phyloP scores from a whole-genome alignment of 2,888 invertebrate species.

The Protonemura montana region DNA sequence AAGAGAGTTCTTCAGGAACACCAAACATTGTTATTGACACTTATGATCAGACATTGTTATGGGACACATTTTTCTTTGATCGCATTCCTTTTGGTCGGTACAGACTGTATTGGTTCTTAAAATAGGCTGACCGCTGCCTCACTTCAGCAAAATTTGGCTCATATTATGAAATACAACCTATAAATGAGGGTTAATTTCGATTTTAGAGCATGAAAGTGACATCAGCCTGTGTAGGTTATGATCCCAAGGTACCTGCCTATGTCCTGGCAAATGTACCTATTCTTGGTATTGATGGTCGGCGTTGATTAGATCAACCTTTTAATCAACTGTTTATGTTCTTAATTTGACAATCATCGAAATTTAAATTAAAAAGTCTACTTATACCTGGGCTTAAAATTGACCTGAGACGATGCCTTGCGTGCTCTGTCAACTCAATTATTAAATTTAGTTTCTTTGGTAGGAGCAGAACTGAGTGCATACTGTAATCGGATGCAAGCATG shows the following conservation, averaged over 20 bases:
- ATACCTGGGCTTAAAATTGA: neutral
- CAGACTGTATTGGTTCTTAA: neutral
- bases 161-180: neutral
- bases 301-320: neutral
- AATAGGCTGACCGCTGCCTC: neutral
- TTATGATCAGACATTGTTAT: constrained; percentile 1
- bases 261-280: neutral
- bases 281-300: neutral
- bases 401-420: no score
- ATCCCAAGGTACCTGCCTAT: neutral
- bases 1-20: neutral
- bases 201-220: constrained; percentile 15
- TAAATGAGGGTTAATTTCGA: neutral
- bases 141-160: neutral
- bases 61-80: neutral
- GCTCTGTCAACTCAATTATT: no score
- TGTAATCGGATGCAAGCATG: neutral
- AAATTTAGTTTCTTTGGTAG: neutral
- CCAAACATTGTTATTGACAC: constrained; percentile 7
- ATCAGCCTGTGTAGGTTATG: constrained; percentile 27
- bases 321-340: neutral
- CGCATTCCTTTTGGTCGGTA: neutral
- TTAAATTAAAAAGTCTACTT: neutral
- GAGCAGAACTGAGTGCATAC: neutral
- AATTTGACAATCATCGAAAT: neutral